Conservation (phyloP, 2,888 invertebrate genomes). For the Habrosyne pyritoides region DNA sequence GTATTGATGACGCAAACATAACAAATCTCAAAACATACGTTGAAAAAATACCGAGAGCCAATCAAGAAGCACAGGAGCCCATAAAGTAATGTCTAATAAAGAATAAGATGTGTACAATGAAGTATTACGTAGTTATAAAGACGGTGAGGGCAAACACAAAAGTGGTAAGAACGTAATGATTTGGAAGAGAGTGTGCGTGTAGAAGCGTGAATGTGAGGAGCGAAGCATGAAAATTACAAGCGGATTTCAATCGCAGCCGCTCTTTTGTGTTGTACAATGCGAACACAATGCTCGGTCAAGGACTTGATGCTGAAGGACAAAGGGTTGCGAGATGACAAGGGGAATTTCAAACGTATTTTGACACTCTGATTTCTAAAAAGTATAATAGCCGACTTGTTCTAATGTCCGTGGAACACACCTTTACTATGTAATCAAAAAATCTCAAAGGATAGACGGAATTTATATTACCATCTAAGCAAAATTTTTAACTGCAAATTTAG, state of each 20-base stretch:
- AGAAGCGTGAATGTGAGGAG: slow-evolving; percentile 73
- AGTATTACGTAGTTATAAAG: slow-evolving; percentile 65
- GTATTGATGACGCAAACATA: slow-evolving; percentile 81
- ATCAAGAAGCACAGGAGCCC: slow-evolving; percentile 63
- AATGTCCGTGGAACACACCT: too few relatives aligned
- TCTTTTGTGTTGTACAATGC: slow-evolving; percentile 68
- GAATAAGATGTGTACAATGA: slow-evolving; percentile 69
- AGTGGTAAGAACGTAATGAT: slow-evolving; percentile 76
- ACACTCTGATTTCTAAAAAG: not conserved
- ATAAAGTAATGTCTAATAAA: slow-evolving; percentile 52
- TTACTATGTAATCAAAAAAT: not conserved
- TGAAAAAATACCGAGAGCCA: slow-evolving; percentile 74
- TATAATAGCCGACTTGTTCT: not conserved
- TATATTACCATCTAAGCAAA: too few relatives aligned
- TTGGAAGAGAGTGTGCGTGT: slow-evolving; percentile 78
- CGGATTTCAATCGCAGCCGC: slow-evolving; percentile 74
- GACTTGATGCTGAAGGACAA: slow-evolving; percentile 74
- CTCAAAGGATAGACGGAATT: not conserved
- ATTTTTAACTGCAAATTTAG: not conserved
- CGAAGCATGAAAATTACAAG: slow-evolving; percentile 79
- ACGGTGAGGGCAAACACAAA: slow-evolving; percentile 66
- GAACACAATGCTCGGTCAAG: slow-evolving; percentile 75
- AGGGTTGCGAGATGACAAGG: slow-evolving; percentile 58
- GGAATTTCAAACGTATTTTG: slow-evolving; percentile 17
- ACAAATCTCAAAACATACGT: slow-evolving; percentile 64